These are phyloP conservation scores for Drosophila quadrilineata DNA, from an alignment of 1,140 invertebrate genomes.

Conservation along the genomic window DNA sequence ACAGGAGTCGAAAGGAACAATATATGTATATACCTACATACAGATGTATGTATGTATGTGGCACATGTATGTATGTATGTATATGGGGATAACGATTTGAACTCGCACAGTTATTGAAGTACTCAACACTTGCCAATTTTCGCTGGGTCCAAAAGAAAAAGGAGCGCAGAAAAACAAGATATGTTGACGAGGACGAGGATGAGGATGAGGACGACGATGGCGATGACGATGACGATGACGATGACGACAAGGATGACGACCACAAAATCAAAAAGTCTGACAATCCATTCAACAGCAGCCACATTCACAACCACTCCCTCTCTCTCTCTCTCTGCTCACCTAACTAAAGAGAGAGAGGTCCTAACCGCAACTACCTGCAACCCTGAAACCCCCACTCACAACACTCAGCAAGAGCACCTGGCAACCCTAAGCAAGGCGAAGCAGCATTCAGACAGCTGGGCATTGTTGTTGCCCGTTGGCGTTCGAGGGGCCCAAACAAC, in stretches of 20 bases:
- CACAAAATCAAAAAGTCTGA: conserved; percentile 52
- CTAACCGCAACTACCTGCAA: background rate
- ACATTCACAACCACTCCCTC: background rate
- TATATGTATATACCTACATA: conserved; percentile 18
- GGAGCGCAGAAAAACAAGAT: conserved; percentile 7
- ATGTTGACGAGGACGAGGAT: background rate
- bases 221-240: background rate
- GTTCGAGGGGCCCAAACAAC: conserved; percentile 12
- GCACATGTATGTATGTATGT: background rate
- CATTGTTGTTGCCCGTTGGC: conserved; percentile 36
- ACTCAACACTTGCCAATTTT: conserved; percentile 24
- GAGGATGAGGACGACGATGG: background rate
- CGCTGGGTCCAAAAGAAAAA: too few relatives aligned
- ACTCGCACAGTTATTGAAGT: conserved; percentile 13
- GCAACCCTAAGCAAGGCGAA: background rate
- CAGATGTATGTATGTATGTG: background rate
- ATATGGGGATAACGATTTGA: conserved; percentile 11
- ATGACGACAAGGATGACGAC: conserved; percentile 16
- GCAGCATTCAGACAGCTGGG: conserved; percentile 38
- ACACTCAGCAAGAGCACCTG: too few relatives aligned
- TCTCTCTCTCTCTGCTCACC: background rate
- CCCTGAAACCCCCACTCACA: background rate
- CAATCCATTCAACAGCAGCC: conserved; percentile 48
- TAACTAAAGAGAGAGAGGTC: too few relatives aligned
- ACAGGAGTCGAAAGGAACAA: background rate